phyloP scores from a whole-genome alignment of 2,113 vertebrate genomes.

The Xiphophorus maculatus region DNA sequence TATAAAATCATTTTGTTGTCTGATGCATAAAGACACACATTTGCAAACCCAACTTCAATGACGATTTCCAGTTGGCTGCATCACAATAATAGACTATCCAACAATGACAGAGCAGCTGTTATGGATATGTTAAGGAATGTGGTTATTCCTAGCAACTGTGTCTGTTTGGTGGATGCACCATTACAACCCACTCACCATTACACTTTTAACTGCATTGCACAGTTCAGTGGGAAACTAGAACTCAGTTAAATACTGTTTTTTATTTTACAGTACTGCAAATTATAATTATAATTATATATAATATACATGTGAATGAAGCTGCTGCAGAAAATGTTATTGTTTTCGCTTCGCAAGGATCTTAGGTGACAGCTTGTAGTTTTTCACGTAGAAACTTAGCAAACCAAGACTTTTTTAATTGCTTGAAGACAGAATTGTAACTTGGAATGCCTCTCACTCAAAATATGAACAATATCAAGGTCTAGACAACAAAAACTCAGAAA shows the following conservation, averaged over 20 bases:
- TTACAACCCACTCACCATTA: background rate
- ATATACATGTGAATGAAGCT: too few species aligned
- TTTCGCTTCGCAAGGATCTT: too few species aligned
- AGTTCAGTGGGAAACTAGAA: too few species aligned
- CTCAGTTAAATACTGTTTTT: too few species aligned
- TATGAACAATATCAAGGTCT: background rate
- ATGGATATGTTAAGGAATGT: background rate
- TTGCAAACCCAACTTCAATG: background rate
- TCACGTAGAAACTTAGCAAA: background rate
- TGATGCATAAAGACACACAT: background rate
- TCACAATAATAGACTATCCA: background rate
- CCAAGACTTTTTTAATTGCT: background rate
- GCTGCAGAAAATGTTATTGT: too few species aligned
- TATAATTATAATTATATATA: too few species aligned
- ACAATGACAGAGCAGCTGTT: conserved; percentile 7
- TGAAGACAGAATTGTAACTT: background rate
- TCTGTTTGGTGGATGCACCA: background rate
- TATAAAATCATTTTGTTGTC: background rate
- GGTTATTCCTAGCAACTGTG: background rate
- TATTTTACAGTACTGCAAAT: too few species aligned
- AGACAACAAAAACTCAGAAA: background rate
- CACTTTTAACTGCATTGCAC: conserved; percentile 47
- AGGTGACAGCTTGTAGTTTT: too few species aligned
- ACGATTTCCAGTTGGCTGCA: background rate
- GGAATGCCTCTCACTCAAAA: background rate